These are phyloP conservation scores for Notothenia rossii DNA, from an alignment of 2,113 vertebrate species.

Conservation along the genomic window DNA sequence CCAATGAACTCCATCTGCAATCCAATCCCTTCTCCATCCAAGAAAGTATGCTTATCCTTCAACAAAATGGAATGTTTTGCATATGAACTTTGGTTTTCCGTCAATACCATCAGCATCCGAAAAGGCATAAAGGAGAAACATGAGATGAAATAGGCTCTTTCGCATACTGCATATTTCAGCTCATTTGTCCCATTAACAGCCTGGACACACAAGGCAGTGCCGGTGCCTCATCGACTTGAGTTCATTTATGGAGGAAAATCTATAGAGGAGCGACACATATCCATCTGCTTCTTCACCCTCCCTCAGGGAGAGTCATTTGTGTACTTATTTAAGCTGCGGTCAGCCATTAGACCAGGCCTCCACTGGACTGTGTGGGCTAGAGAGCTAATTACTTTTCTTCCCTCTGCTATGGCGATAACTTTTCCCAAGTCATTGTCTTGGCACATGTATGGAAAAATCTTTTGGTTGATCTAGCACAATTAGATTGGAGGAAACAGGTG, in stretches of 20 bases:
- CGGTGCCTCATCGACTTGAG: constrained; percentile 76
- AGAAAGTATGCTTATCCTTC: constrained; percentile 66
- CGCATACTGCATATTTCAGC: constrained; percentile 73
- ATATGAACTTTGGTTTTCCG: constrained; percentile 68
- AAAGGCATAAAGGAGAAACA: constrained; percentile 79
- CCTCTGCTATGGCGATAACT: constrained; percentile 46
- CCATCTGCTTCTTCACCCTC: constrained; percentile 74
- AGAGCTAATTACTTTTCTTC: constrained; percentile 70
- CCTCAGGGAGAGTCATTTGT: constrained; percentile 76
- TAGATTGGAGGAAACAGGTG: constrained; percentile 35
- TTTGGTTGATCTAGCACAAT: constrained; percentile 44
- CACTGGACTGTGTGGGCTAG: constrained; percentile 62
- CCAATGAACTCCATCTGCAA: constrained; percentile 68
- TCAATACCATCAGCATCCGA: constrained; percentile 78
- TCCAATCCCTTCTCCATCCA: constrained; percentile 62
- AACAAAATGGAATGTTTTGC: constrained; percentile 73
- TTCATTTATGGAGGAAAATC: constrained; percentile 85
- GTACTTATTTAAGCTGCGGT: constrained; percentile 80
- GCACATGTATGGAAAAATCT: constrained; percentile 37
- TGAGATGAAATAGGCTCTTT: constrained; percentile 68
- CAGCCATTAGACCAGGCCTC: constrained; percentile 70
- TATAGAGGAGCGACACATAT: constrained; percentile 80
- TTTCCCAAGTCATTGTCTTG: constrained; percentile 59
- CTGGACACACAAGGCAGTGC: constrained; percentile 69
- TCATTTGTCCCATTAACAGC: constrained; percentile 80